phyloP scores from a whole-genome alignment of 2,113 vertebrate genomes.

The Gopherus evgoodei region DNA sequence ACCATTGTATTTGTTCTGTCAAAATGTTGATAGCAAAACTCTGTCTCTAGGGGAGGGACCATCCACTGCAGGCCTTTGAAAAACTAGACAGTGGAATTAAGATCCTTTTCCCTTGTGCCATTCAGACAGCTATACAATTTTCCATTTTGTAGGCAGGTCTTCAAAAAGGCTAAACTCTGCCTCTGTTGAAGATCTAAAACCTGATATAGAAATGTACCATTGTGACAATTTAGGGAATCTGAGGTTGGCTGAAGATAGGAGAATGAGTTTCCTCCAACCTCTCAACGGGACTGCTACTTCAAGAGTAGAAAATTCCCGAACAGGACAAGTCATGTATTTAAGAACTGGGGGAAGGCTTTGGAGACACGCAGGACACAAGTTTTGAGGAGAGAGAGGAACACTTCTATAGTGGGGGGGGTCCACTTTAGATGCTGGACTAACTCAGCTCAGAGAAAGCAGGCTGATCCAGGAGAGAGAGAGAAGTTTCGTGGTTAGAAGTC shows the following conservation, averaged over 20 bases:
- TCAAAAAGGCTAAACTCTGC: neutral
- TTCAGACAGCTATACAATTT: neutral
- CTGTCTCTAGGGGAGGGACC: accelerated
- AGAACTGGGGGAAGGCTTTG: neutral
- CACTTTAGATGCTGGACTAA: neutral
- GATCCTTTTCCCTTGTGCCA: neutral
- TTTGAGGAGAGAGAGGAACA: neutral
- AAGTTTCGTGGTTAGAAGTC: neutral
- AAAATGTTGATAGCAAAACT: neutral
- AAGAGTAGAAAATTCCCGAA: neutral
- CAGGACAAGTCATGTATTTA: neutral
- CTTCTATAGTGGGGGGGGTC: neutral
- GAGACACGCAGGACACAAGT: neutral
- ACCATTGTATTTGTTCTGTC: neutral
- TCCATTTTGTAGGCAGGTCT: neutral
- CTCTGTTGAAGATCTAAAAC: neutral
- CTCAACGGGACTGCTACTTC: neutral
- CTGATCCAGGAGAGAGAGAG: neutral
- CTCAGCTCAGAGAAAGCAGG: neutral
- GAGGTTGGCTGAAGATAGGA: neutral
- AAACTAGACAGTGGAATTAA: neutral
- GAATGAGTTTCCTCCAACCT: neutral
- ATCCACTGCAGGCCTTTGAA: neutral
- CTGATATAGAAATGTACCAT: neutral
- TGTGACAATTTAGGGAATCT: neutral